Evolutionary conservation across 2,888 invertebrate genomes (phyloP).

Genomic region (Ditula angustiorana): DNA sequence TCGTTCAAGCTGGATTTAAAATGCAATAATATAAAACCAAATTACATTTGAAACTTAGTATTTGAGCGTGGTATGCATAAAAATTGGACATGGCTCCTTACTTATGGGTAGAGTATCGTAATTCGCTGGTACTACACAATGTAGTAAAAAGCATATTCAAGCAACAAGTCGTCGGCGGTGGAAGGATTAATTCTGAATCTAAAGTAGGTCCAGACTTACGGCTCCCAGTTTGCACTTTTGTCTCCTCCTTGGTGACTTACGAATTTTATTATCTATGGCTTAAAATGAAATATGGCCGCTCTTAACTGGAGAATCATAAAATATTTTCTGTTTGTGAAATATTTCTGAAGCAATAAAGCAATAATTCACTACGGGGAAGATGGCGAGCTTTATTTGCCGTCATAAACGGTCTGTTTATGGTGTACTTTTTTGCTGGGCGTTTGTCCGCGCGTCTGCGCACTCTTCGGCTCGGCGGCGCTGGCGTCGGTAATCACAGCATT

Average conservation of each 20-base stretch:
- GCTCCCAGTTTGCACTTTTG: constrained; percentile 67
- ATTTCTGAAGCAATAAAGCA: constrained; percentile 86
- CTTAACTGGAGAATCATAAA: constrained; percentile 85
- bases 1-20: no score
- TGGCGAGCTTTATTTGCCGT: constrained; percentile 83
- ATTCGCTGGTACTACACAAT: constrained; percentile 6
- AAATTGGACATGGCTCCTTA: neutral
- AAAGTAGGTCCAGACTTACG: constrained; percentile 44
- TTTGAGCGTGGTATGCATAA: neutral
- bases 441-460: constrained; percentile 51
- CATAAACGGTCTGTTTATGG: constrained; percentile 84
- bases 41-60: no score
- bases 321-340: constrained; percentile 86
- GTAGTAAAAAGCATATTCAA: constrained; percentile 31
- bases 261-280: constrained; percentile 85
- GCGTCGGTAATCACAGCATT: neutral
- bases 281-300: constrained; percentile 84
- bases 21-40: neutral
- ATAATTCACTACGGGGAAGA: constrained; percentile 85
- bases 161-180: constrained; percentile 25
- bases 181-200: constrained; percentile 25
- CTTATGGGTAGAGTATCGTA: neutral
- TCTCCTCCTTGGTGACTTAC: constrained; percentile 79
- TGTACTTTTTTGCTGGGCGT: constrained; percentile 76
- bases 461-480: neutral